These are phyloP conservation scores for Latrodectus elegans DNA, from an alignment of 2,888 invertebrate genomes.

Conservation along the genomic window DNA sequence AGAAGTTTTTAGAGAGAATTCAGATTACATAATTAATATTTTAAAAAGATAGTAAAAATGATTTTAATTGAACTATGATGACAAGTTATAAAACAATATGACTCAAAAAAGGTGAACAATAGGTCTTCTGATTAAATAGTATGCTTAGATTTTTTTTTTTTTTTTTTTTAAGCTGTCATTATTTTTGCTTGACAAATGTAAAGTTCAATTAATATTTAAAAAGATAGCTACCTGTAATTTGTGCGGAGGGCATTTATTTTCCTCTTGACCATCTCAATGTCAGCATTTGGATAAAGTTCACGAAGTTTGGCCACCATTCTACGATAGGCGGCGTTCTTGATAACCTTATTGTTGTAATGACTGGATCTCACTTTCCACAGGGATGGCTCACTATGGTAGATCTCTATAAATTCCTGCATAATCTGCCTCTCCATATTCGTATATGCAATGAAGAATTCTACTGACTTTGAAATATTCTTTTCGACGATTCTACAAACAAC, in stretches of 20 bases:
- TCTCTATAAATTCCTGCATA: constrained; percentile 60
- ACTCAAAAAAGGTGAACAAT: too few relatives aligned
- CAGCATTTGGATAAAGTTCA: constrained; percentile 47
- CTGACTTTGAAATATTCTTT: too few relatives aligned
- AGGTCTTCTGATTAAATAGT: too few relatives aligned
- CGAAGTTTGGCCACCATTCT: constrained; percentile 40
- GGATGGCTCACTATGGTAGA: constrained; percentile 51
- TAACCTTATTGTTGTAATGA: constrained; percentile 55
- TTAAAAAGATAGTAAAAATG: too few relatives aligned
- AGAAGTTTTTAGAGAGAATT: too few relatives aligned
- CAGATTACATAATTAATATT: too few relatives aligned
- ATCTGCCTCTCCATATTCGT: constrained; percentile 34
- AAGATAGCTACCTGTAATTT: constrained; percentile 4
- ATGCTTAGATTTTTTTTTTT: too few relatives aligned
- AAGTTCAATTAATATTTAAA: not conserved
- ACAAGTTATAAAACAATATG: too few relatives aligned
- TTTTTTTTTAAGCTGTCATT: too few relatives aligned
- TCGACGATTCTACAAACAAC: too few relatives aligned
- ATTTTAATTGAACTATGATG: too few relatives aligned
- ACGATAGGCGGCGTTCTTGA: constrained; percentile 47
- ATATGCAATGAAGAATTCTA: too few relatives aligned
- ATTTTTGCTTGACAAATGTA: not conserved
- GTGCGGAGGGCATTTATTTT: constrained; percentile 55
- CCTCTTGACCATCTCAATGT: constrained; percentile 43
- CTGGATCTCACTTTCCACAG: constrained; percentile 51